These are phyloP conservation scores for Bucorvus abyssinicus DNA, from an alignment of 2,797 vertebrate species.

Conservation along the genomic window DNA sequence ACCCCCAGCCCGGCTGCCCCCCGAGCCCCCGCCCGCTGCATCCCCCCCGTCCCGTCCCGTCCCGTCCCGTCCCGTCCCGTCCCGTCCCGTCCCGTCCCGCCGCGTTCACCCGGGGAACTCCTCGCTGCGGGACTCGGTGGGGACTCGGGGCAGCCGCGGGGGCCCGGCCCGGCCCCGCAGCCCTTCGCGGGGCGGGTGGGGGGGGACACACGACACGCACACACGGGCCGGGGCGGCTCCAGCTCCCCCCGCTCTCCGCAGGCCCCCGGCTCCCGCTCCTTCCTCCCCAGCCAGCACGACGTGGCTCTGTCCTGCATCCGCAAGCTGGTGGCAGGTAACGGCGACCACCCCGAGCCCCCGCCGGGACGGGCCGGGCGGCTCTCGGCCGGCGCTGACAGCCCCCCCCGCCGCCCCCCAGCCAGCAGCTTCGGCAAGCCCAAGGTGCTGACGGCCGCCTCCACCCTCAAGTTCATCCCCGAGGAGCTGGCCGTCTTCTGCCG, in stretches of 20 bases:
- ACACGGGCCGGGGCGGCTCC: neutral
- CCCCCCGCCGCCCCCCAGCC: slow-evolving; percentile 57
- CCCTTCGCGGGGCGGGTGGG: rapidly evolving
- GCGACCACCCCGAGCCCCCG: rapidly evolving
- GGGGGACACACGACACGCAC: neutral
- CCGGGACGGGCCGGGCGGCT: neutral
- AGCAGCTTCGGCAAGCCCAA: slow-evolving; percentile 85
- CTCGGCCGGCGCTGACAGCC: neutral
- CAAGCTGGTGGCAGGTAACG: slow-evolving; percentile 88
- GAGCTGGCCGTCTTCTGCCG: slow-evolving; percentile 89
- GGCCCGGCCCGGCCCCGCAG: neutral
- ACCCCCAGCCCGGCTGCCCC: too few species aligned
- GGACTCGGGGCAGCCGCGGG: neutral
- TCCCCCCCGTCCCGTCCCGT: too few species aligned
- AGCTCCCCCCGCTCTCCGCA: slow-evolving; percentile 26
- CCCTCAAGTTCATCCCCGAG: slow-evolving; percentile 90
- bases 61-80: too few species aligned
- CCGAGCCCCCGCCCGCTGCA: too few species aligned
- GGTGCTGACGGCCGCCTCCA: slow-evolving; percentile 84
- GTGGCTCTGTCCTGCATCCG: slow-evolving; percentile 88
- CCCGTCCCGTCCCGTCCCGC: rapidly evolving
- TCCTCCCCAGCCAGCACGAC: slow-evolving; percentile 83
- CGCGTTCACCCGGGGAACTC: neutral
- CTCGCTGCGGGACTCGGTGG: neutral
- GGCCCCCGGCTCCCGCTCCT: slow-evolving; percentile 76